These are phyloP conservation scores for Drosophila tropicalis DNA, from an alignment of 1,140 invertebrate genomes.

Conservation along the genomic window DNA sequence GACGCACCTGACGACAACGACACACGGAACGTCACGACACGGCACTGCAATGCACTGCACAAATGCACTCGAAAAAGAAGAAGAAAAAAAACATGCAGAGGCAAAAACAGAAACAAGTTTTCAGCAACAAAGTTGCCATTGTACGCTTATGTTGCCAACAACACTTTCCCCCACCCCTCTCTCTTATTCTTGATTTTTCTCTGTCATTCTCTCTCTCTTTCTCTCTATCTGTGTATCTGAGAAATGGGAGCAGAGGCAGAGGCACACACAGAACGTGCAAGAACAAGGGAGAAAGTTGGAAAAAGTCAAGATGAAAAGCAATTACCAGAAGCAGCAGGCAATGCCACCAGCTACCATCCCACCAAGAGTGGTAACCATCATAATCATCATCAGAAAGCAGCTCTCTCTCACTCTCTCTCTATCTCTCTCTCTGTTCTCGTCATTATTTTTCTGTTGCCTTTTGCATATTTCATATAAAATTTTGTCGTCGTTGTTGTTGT, in stretches of 20 bases:
- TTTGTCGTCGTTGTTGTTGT: neutral
- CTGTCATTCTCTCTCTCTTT: constrained; percentile 36
- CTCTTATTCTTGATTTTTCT: constrained; percentile 1
- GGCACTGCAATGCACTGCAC: neutral
- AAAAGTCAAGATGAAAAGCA: constrained; percentile 28
- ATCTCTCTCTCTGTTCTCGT: constrained; percentile 20
- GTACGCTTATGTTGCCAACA: constrained; percentile 66
- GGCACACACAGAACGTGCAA: constrained; percentile 43
- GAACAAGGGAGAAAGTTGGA: constrained; percentile 65
- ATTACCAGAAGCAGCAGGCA: constrained; percentile 32
- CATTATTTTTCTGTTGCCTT: constrained; percentile 30
- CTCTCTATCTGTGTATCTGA: constrained; percentile 1
- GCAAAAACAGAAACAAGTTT: constrained; percentile 44
- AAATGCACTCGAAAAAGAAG: neutral
- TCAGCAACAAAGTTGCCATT: constrained; percentile 46
- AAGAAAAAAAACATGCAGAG: neutral
- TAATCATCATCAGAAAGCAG: neutral
- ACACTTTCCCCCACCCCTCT: constrained; percentile 1
- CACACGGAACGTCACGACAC: constrained; percentile 10
- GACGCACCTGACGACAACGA: constrained; percentile 60
- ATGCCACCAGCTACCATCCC: neutral
- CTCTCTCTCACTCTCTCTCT: too few relatives aligned
- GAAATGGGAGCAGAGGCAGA: constrained; percentile 43
- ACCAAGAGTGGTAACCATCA: neutral
- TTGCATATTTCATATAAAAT: constrained; percentile 57